Percentiles rank a stretch among this genome's conserved stretches.
Conservation (phyloP, 2,888 invertebrate genomes). For the Drosophila stalkeri region DNA sequence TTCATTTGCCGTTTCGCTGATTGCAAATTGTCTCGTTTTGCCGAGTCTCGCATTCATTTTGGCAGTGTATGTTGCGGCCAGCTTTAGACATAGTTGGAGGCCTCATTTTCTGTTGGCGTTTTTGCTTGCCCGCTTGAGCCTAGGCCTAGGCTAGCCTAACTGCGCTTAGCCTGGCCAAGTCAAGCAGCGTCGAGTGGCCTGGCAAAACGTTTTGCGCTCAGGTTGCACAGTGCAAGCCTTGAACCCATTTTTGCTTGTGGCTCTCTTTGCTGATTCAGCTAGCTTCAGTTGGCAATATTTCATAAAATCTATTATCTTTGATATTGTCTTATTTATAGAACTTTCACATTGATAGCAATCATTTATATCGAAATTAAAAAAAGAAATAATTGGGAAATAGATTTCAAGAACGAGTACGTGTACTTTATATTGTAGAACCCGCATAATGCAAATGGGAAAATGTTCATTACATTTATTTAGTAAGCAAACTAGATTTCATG, state of each 20-base stretch:
- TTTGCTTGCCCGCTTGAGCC: constrained; percentile 32
- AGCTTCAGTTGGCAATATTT: not conserved
- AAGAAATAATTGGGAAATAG: too few species aligned
- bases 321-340: not conserved
- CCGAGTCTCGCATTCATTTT: constrained; percentile 62
- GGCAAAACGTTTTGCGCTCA: constrained; percentile 37
- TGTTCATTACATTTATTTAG: too few species aligned
- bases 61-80: constrained; percentile 58
- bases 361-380: too few species aligned
- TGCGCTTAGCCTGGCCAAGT: constrained; percentile 12
- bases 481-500: too few species aligned
- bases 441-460: too few species aligned
- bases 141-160: constrained; percentile 21
- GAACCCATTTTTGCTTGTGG: constrained; percentile 54
- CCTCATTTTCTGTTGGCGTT: constrained; percentile 62
- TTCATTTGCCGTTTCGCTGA: constrained; percentile 72
- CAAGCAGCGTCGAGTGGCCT: constrained; percentile 8
- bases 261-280: constrained; percentile 21
- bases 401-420: too few species aligned
- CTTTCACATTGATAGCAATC: constrained; percentile 2
- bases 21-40: constrained; percentile 78
- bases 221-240: constrained; percentile 51
- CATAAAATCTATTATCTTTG: not conserved
- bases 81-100: constrained; percentile 56
- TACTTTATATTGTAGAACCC: too few species aligned